Evolutionary conservation across 1,140 invertebrate genomes (phyloP), one percentile per base, ranked within the genome.

Genomic region (Drosophila burlai): DNA sequence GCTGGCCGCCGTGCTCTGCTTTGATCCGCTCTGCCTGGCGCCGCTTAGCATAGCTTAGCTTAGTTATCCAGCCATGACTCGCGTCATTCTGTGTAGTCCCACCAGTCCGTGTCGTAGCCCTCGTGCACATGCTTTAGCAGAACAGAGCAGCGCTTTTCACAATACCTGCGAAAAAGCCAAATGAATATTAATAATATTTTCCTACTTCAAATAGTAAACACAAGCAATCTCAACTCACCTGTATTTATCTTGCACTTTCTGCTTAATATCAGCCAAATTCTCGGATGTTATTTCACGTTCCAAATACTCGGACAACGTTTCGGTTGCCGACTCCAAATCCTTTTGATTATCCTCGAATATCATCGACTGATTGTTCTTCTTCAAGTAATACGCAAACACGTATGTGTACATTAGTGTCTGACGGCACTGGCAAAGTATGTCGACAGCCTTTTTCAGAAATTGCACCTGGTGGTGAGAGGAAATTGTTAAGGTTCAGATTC

Each of bases 271-370:
- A 83, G 97, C 96, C 80, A 99, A 95, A 95, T 99, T 99, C 94
- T 99, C 98, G 84, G 97, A 97, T 66, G 98, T 99, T 87, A 99
- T 99, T 94, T 99, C 98, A 93, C 98, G 95, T 94, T 99, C 99
- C 72, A 99, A 95, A 94, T 99, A 99, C 94, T 99, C 98, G 24
- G 98, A 99, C 60, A 99, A 94, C 78, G 96, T 98, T 94, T 99
- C 99, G 9, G 98, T 99, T 60, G 98, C 98, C 87, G 97, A 97
- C 94, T 99, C 98, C 69, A 99, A 95, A 95, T 99, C 99, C 93
- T 97, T 97, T 95, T 99, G 99, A 95, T 99, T 99, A 93, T 99
- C 98, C 95, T 99, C 98, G 95, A 99, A 99, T 91, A 99, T 99
- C 93, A 98, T 97, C 85, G 98, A 99, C 94, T 99, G 98, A 95